These are phyloP conservation scores for Nymphalis polychloros DNA, from an alignment of 2,888 invertebrate genomes.

Conservation along the genomic window DNA sequence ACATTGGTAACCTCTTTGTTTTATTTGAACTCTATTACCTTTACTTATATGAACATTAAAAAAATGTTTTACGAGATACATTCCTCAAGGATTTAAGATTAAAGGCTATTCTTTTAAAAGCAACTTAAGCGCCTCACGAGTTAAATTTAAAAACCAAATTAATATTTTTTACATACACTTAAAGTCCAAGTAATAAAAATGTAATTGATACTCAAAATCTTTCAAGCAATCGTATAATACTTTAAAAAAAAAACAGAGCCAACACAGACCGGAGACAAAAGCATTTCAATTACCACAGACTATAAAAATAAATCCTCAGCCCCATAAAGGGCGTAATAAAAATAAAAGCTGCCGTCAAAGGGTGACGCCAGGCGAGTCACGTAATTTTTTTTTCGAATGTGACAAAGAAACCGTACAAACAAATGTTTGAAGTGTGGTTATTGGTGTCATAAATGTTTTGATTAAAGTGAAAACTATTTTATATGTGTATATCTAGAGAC, in stretches of 20 bases:
- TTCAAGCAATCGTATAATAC: constrained; percentile 34
- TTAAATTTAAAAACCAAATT: constrained; percentile 2
- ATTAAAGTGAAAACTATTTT: not conserved
- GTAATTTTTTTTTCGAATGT: constrained; percentile 21
- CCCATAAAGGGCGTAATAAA: constrained; percentile 45
- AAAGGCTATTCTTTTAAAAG: not conserved
- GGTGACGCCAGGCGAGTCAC: constrained; percentile 30
- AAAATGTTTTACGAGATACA: not conserved
- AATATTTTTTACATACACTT: constrained; percentile 4
- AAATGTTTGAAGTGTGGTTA: constrained; percentile 21
- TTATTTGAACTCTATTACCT: too few species aligned
- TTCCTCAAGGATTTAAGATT: not conserved
- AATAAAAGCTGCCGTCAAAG: constrained; percentile 45
- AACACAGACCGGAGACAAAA: constrained; percentile 35
- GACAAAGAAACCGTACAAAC: constrained; percentile 23
- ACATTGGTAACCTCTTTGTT: too few species aligned
- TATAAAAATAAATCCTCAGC: constrained; percentile 37
- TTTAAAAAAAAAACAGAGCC: constrained; percentile 25
- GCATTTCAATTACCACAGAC: constrained; percentile 42
- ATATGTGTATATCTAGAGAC: too few species aligned
- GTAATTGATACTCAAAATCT: constrained; percentile 25
- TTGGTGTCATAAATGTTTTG: constrained; percentile 5
- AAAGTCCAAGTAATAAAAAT: constrained; percentile 23
- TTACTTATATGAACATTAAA: too few species aligned
- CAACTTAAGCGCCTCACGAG: constrained; percentile 1